Percentiles rank a stretch among this genome's conserved stretches.
Conservation (phyloP, 2,113 vertebrate species). For the Theristicus caerulescens region DNA sequence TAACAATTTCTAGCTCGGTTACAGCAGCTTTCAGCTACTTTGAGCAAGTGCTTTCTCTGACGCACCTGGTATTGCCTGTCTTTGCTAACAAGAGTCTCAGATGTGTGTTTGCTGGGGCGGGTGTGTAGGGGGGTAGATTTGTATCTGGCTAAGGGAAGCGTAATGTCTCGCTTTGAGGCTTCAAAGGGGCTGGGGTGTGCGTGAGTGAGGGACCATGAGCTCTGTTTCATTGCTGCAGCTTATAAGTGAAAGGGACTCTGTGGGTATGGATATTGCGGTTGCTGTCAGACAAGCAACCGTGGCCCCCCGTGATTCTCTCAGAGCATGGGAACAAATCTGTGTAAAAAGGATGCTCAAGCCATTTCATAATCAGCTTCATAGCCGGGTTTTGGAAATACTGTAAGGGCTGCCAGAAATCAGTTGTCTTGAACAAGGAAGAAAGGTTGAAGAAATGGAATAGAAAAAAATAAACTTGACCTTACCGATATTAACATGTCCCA, state of each 20-base stretch:
- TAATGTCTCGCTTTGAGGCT: not conserved
- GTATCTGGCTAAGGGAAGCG: conserved; percentile 64
- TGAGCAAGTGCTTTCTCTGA: conserved; percentile 15
- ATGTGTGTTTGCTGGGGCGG: conserved; percentile 65
- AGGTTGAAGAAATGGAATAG: not conserved
- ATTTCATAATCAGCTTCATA: not conserved
- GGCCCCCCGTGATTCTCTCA: not conserved
- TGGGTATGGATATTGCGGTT: not conserved
- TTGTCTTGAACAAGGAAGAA: not conserved
- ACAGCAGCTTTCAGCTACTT: not conserved
- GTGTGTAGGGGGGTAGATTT: conserved; percentile 68
- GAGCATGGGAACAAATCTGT: not conserved
- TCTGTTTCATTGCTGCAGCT: not conserved
- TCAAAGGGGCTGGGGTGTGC: not conserved
- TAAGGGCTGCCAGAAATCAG: not conserved
- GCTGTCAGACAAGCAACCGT: not conserved
- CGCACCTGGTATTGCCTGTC: conserved; percentile 19
- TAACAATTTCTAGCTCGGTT: not conserved
- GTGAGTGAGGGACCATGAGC: not conserved
- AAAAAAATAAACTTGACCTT: not conserved
- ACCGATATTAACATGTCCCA: not conserved
- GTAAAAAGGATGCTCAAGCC: not conserved
- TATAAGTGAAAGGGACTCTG: not conserved
- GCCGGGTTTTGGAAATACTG: not conserved
- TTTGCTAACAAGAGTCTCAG: conserved; percentile 55